A percentile compares a stretch with the other conserved stretches of the same genome.
These are phyloP conservation scores for Thymelicus sylvestris DNA, from an alignment of 2,888 invertebrate genomes.

Conservation along the genomic window DNA sequence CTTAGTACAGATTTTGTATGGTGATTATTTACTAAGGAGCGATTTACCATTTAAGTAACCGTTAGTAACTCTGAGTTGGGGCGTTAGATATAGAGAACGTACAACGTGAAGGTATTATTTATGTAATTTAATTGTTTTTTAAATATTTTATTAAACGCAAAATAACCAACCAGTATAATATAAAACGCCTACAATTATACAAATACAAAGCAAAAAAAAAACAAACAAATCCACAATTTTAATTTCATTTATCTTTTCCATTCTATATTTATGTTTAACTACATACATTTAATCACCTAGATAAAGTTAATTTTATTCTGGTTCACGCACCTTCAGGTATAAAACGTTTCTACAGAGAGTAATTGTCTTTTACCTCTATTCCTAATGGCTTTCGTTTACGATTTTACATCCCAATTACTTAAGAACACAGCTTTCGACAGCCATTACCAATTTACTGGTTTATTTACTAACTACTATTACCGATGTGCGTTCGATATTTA, in stretches of 20 bases:
- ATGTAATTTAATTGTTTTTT: too few relatives aligned
- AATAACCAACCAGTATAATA: too few relatives aligned
- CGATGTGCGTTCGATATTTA: background rate
- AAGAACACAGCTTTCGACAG: constrained; percentile 8
- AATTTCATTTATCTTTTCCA: background rate
- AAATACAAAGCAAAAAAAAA: too few relatives aligned
- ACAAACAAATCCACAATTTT: background rate
- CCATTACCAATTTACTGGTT: constrained; percentile 2
- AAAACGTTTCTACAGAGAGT: background rate
- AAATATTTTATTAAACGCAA: too few relatives aligned
- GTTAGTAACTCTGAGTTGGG: too few relatives aligned
- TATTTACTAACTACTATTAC: constrained; percentile 1
- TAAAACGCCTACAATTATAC: too few relatives aligned
- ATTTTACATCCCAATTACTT: constrained; percentile 15
- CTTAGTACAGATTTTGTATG: too few relatives aligned
- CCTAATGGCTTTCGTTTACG: constrained; percentile 18
- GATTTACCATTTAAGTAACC: too few relatives aligned
- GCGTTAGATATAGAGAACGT: too few relatives aligned
- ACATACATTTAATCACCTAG: background rate
- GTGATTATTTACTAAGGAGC: too few relatives aligned
- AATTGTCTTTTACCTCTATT: constrained; percentile 11
- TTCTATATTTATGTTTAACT: background rate
- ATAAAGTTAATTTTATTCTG: background rate
- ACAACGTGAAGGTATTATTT: too few relatives aligned
- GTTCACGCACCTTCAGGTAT: background rate